These are phyloP conservation scores for Rhegmatorhina hoffmannsi DNA, from an alignment of 2,113 vertebrate species.

Conservation along the genomic window DNA sequence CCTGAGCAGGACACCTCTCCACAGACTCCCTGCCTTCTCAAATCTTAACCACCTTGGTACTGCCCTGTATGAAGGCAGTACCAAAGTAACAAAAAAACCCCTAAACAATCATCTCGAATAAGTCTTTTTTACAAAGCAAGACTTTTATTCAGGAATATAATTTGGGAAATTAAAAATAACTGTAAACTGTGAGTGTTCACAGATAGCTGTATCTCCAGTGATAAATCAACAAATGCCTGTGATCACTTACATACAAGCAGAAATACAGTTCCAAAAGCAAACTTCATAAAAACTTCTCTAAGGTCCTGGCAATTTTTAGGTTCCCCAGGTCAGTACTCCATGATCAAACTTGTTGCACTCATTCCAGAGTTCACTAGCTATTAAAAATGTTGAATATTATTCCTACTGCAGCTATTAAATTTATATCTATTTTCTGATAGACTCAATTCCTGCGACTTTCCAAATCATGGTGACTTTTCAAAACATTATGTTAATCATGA, in stretches of 20 bases:
- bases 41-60: neutral
- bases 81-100: neutral
- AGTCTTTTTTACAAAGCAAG: neutral
- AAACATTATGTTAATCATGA: neutral
- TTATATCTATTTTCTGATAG: neutral
- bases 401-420: neutral
- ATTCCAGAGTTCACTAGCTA: neutral
- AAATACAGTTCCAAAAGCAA: neutral
- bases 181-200: neutral
- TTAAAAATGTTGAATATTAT: neutral
- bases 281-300: neutral
- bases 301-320: neutral
- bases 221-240: neutral
- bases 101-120: neutral
- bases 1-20: neutral
- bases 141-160: neutral
- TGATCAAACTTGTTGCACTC: neutral
- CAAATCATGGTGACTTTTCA: neutral
- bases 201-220: neutral
- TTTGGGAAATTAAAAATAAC: neutral
- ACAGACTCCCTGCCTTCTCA: neutral
- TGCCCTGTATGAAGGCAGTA: neutral
- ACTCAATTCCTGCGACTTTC: neutral
- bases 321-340: neutral
- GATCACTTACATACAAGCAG: neutral